Percentiles rank a stretch among this genome's conserved stretches.
phyloP scores from a whole-genome alignment of 2,888 invertebrate genomes.

The Galerucella nymphaeae region DNA sequence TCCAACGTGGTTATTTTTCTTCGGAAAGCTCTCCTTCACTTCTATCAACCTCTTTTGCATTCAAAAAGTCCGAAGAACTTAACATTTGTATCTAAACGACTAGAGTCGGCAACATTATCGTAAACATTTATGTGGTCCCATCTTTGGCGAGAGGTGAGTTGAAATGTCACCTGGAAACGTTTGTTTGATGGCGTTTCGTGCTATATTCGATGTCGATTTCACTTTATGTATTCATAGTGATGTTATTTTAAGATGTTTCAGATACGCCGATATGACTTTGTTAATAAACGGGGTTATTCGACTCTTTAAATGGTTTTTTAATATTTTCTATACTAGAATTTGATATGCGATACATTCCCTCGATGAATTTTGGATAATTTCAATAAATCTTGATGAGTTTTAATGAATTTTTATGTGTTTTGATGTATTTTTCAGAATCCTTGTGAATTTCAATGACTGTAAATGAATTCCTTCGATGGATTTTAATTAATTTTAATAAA shows the following conservation, averaged over 20 bases:
- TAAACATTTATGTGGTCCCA: constrained; percentile 52
- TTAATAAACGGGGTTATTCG: not conserved
- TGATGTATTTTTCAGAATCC: too few species aligned
- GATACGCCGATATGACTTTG: not conserved
- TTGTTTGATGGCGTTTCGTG: constrained; percentile 42
- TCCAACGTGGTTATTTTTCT: not conserved
- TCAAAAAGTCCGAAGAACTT: not conserved
- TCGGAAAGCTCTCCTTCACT: not conserved
- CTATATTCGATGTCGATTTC: constrained; percentile 37
- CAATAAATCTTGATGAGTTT: too few species aligned
- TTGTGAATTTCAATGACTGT: too few species aligned
- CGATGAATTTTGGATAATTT: too few species aligned
- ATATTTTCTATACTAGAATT: too few species aligned
- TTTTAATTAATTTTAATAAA: too few species aligned
- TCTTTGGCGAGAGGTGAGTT: constrained; percentile 41
- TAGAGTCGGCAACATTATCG: constrained; percentile 44
- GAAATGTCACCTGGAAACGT: constrained; percentile 47
- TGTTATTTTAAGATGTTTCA: constrained; percentile 19
- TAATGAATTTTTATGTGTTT: too few species aligned
- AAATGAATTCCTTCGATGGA: too few species aligned
- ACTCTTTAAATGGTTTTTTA: too few species aligned
- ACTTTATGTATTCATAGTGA: constrained; percentile 6
- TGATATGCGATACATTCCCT: too few species aligned
- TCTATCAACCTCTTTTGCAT: not conserved
- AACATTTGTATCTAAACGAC: constrained; percentile 48